These are phyloP conservation scores for Bubo blakistoni DNA, from an alignment of 2,113 vertebrate genomes.

Conservation along the genomic window DNA sequence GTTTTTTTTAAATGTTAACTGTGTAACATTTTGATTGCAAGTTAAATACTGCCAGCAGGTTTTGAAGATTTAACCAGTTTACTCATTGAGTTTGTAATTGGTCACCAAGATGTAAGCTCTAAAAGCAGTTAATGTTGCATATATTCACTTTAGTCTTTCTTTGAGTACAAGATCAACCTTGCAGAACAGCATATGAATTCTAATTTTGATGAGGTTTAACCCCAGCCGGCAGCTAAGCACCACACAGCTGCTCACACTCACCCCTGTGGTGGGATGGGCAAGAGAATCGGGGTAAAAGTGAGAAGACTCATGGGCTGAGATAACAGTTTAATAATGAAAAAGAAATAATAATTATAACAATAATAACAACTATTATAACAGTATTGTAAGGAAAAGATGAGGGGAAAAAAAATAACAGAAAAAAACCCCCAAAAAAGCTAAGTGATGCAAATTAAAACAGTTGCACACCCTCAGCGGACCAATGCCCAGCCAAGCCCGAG, in stretches of 20 bases:
- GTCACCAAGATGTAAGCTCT: neutral
- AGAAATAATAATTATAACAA: neutral
- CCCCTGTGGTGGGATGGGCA: neutral
- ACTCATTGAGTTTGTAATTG: neutral
- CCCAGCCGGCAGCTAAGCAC: neutral
- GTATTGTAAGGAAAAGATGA: neutral
- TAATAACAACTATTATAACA: no score
- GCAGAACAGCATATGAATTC: neutral
- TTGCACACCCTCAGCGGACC: neutral
- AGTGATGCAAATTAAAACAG: neutral
- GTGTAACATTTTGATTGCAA: neutral
- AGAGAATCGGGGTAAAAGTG: neutral
- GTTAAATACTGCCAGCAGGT: neutral
- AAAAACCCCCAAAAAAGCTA: neutral
- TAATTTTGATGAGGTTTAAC: neutral
- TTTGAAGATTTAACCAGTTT: neutral
- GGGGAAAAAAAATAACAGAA: accelerated
- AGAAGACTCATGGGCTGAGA: neutral
- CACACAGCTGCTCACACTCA: neutral
- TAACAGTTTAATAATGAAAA: neutral
- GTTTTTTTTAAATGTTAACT: neutral
- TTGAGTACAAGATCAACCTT: neutral
- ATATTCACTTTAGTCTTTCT: neutral
- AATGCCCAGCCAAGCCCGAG: neutral
- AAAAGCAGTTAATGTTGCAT: neutral